phyloP scores from a whole-genome alignment of 2,797 vertebrate genomes.

The Muscicapa comitata region DNA sequence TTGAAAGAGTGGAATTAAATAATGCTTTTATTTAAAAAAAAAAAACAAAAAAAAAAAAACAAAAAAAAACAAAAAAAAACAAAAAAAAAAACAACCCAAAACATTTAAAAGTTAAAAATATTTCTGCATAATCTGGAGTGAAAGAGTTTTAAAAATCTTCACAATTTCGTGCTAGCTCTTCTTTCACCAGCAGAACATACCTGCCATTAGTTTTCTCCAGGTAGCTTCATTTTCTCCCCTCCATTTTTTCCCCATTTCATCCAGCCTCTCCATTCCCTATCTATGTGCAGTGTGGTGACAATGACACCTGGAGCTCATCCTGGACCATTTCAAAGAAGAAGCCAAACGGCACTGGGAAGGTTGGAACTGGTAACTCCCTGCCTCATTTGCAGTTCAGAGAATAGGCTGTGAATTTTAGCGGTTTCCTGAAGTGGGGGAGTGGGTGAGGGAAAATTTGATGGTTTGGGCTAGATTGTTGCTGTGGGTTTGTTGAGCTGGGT shows the following conservation, averaged over 20 bases:
- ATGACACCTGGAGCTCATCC: neutral
- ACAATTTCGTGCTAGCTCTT: neutral
- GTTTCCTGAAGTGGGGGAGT: neutral
- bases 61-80: no score
- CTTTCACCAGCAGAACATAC: neutral
- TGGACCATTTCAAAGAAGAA: neutral
- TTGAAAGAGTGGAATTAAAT: neutral
- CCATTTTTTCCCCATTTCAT: neutral
- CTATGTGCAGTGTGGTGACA: neutral
- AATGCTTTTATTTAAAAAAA: neutral
- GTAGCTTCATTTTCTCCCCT: neutral
- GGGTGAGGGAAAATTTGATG: accelerated
- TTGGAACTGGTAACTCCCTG: neutral
- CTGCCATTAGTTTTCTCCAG: neutral
- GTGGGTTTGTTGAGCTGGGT: neutral
- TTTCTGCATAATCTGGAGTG: neutral
- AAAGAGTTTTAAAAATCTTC: neutral
- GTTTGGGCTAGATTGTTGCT: neutral
- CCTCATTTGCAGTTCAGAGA: neutral
- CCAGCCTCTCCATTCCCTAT: neutral
- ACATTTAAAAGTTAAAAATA: neutral
- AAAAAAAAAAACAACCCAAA: accelerated
- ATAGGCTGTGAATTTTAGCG: neutral
- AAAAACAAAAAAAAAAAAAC: no score
- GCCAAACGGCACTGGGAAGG: neutral